Evolutionary conservation across 2,888 invertebrate genomes (phyloP).

Genomic region (Altica lythri): DNA sequence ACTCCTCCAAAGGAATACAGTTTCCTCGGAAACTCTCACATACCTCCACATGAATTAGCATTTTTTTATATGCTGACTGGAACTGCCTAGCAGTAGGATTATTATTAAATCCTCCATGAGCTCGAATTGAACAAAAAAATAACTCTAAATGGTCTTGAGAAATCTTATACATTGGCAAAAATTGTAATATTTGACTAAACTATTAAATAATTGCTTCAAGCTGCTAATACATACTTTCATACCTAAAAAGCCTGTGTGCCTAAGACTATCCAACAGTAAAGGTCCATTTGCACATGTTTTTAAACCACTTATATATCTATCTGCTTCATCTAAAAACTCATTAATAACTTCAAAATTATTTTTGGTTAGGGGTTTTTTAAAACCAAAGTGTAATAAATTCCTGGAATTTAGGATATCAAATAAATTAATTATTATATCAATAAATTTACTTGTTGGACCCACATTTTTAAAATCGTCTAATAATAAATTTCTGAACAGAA

Average conservation of each 20-base stretch:
- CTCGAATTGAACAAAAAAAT: constrained; percentile 16
- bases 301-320: constrained; percentile 3
- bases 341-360: neutral
- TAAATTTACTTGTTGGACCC: constrained; percentile 14
- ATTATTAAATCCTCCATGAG: constrained; percentile 16
- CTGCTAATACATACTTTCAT: constrained; percentile 28
- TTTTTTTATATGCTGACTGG: constrained; percentile 2
- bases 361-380: neutral
- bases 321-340: constrained; percentile 7
- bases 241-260: constrained; percentile 30
- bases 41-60: neutral
- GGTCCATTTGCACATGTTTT: neutral
- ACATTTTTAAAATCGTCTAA: constrained; percentile 5
- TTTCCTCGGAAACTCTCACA: no score
- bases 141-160: constrained; percentile 22
- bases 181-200: constrained; percentile 16
- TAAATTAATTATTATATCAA: constrained; percentile 7
- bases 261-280: constrained; percentile 4
- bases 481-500: neutral
- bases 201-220: constrained; percentile 17
- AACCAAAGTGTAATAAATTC: constrained; percentile 5
- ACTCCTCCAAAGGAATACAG: no score
- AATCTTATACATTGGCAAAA: constrained; percentile 20
- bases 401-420: constrained; percentile 28
- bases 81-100: constrained; percentile 26